Percentiles rank a stretch among this genome's conserved stretches.
Conservation (phyloP, 2,113 vertebrate species). For the Dendrocopos noguchii region DNA sequence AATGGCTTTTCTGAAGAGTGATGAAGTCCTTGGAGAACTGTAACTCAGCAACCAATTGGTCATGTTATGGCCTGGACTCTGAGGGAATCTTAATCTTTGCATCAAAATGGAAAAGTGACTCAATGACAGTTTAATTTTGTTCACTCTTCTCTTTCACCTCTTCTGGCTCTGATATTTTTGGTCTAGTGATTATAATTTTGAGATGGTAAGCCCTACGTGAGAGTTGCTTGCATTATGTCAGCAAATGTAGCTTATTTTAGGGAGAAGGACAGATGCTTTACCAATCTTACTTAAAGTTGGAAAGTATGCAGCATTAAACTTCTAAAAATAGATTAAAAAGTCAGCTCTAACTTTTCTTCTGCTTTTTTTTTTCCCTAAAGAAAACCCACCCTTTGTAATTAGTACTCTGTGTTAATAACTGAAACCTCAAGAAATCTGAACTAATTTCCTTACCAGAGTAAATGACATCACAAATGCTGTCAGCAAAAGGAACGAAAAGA, state of each 20-base stretch:
- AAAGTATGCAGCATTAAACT: background rate
- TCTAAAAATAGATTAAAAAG: background rate
- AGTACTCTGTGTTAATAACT: background rate
- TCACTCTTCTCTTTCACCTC: background rate
- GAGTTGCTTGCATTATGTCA: background rate
- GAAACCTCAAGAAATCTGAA: background rate
- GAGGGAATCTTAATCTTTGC: background rate
- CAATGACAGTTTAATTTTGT: background rate
- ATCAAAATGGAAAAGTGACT: background rate
- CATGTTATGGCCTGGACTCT: background rate
- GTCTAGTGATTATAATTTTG: background rate
- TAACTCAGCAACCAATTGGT: background rate
- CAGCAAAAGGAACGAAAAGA: constrained; percentile 7
- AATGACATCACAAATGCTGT: background rate
- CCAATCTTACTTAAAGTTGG: background rate
- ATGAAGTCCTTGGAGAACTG: background rate
- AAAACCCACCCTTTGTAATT: background rate
- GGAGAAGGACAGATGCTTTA: background rate
- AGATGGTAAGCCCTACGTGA: background rate
- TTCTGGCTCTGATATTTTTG: background rate
- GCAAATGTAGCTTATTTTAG: background rate
- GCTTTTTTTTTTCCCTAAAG: no score
- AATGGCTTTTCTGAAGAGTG: background rate
- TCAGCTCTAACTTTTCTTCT: background rate
- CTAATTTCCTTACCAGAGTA: background rate